Evolutionary conservation across 2,888 invertebrate genomes (phyloP), one percentile per base, ranked within the genome.

Genomic region (Netelia inedita): DNA sequence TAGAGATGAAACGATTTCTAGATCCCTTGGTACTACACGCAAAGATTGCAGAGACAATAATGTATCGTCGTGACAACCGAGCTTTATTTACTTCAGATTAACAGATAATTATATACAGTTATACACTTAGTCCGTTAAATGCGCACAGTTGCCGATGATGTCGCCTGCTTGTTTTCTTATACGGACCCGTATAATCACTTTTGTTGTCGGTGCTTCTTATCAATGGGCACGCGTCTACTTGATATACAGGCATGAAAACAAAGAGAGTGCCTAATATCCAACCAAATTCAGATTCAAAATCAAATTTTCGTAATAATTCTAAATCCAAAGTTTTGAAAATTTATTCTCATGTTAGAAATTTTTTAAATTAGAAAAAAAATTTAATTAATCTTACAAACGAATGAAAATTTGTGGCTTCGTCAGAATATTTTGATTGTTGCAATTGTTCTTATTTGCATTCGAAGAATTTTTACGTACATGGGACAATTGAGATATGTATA

Each of bases 81-180:
- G 46, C 11, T 46, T 46, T 46, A 46, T 46, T 46, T 46, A 46
- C 14, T 46, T 14, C 14, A 46, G 10, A 11, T 46, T 46, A 14
- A 14, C 46, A 46, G 46, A 46, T 14, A 14, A 46, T 46, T 46
- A 46, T 46, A 14, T 14, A 14, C 3, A 35, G 10, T 46, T 46
- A 46, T 14, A 46, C 3, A 46, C 14, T 14, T 14, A 46, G 46
- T 11, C 14, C 5, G 59, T 16, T 11, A 2, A n/a, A 28, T 46
- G 23, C 59, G 41, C 59, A 73, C 57, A 59, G 41, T 72, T 57
- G 41, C 19, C 19, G 57, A 72, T 72, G 57, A 72, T 72, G 57
- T 55, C 35, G 16, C 57, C 35, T 14, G 14, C 14, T 46, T 35
- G 35, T 35, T 35, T 35, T 35, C 35, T 35, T 35, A 0, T 35